phyloP scores from a whole-genome alignment of 1,140 invertebrate species.

The Drosophila ohnishii region DNA sequence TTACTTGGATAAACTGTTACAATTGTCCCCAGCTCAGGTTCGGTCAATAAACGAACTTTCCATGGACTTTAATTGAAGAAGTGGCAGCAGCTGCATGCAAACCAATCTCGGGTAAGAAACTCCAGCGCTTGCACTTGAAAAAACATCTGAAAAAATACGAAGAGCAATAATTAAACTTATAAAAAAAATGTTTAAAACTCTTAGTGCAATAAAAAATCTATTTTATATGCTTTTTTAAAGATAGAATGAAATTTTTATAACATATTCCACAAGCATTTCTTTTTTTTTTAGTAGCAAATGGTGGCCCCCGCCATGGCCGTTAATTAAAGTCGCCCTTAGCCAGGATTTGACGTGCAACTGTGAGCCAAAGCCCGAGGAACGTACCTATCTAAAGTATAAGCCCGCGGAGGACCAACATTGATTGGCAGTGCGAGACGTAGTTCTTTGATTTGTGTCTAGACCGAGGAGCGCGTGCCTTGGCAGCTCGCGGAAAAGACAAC shows the following conservation, averaged over 20 bases:
- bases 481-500: constrained; percentile 23
- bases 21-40: constrained; percentile 51
- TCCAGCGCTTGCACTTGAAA: not conserved
- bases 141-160: not conserved
- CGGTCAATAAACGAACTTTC: constrained; percentile 51
- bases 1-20: constrained; percentile 51
- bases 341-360: constrained; percentile 29
- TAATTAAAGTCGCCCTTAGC: constrained; percentile 43
- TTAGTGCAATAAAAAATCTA: too few species aligned
- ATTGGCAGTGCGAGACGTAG: constrained; percentile 54
- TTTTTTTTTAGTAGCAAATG: not conserved
- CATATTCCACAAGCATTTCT: too few species aligned
- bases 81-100: constrained; percentile 29
- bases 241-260: too few species aligned
- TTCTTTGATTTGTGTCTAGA: constrained; percentile 75
- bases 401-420: constrained; percentile 27
- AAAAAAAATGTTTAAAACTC: not conserved
- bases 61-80: constrained; percentile 57
- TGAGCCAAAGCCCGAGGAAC: not conserved
- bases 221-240: not conserved
- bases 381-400: constrained; percentile 2
- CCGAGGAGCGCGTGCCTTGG: constrained; percentile 40
- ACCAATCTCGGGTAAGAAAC: constrained; percentile 17
- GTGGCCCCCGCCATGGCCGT: not conserved
- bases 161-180: fast-evolving